Percentiles rank a stretch among this genome's conserved stretches.
phyloP scores from a whole-genome alignment of 2,888 invertebrate species.

The Fabriciana adippe region DNA sequence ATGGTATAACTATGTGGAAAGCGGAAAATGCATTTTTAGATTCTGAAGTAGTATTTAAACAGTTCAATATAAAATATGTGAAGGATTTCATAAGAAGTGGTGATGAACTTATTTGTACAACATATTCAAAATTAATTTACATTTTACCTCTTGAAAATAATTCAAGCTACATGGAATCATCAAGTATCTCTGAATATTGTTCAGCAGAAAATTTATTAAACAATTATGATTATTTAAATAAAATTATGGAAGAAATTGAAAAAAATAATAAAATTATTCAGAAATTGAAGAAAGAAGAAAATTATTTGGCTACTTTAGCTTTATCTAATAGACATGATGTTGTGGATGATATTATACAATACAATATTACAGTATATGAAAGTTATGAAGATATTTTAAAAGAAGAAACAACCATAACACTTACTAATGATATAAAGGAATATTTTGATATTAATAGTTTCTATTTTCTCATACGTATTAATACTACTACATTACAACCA shows the following conservation, averaged over 20 bases:
- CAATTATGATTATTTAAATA: slow-evolving; percentile 55
- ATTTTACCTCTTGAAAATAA: slow-evolving; percentile 53
- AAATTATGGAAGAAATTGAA: slow-evolving; percentile 57
- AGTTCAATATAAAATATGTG: slow-evolving; percentile 56
- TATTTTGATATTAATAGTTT: slow-evolving; percentile 55
- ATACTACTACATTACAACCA: slow-evolving; percentile 46
- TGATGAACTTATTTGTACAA: slow-evolving; percentile 62
- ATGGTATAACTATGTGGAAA: slow-evolving; percentile 66
- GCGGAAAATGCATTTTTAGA: slow-evolving; percentile 51
- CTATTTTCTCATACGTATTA: slow-evolving; percentile 56
- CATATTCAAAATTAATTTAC: slow-evolving; percentile 61
- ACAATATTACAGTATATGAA: slow-evolving; percentile 54
- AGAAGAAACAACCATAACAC: slow-evolving; percentile 47
- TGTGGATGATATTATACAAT: slow-evolving; percentile 54
- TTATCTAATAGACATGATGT: slow-evolving; percentile 64
- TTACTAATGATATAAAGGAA: slow-evolving; percentile 56
- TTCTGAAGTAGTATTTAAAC: slow-evolving; percentile 48
- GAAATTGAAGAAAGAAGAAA: slow-evolving; percentile 54
- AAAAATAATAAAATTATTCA: slow-evolving; percentile 52
- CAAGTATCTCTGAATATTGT: slow-evolving; percentile 49
- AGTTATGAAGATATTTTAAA: slow-evolving; percentile 57
- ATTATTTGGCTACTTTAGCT: slow-evolving; percentile 60
- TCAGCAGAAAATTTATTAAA: slow-evolving; percentile 55
- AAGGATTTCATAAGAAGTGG: slow-evolving; percentile 59
- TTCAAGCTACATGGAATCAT: slow-evolving; percentile 46